These are phyloP conservation scores for Onthophagus sagittarius DNA, from an alignment of 2,888 invertebrate species.

Conservation along the genomic window DNA sequence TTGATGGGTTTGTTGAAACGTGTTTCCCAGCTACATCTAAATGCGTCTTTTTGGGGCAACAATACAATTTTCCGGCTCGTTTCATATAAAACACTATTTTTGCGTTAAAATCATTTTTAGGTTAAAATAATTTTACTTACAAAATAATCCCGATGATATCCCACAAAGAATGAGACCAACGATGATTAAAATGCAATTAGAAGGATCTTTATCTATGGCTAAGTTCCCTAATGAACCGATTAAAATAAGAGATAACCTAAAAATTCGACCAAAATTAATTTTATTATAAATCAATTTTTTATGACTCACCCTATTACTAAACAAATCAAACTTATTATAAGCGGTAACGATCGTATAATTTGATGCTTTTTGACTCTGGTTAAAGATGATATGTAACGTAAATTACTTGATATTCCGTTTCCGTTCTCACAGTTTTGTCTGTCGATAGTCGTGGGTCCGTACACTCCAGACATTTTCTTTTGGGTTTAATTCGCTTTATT, in stretches of 20 bases:
- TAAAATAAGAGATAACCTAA: conserved; percentile 15
- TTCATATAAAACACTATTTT: conserved; percentile 42
- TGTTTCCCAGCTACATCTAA: conserved; percentile 54
- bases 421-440: conserved; percentile 21
- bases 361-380: conserved; percentile 19
- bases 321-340: conserved; percentile 18
- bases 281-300: background rate
- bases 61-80: conserved; percentile 40
- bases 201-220: conserved; percentile 9
- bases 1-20: conserved; percentile 62
- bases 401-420: conserved; percentile 20
- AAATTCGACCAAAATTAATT: background rate
- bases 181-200: conserved; percentile 18
- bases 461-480: conserved; percentile 21
- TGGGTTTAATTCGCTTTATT: background rate
- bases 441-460: conserved; percentile 25
- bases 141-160: conserved; percentile 14
- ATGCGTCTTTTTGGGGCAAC: conserved; percentile 43
- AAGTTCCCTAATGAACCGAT: conserved; percentile 16
- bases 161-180: conserved; percentile 15
- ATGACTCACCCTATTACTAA: conserved; percentile 20
- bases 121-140: conserved; percentile 4
- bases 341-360: conserved; percentile 15
- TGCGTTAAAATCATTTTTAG: background rate
- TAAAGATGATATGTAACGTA: conserved; percentile 21